Percentiles rank a stretch among this genome's conserved stretches.
Evolutionary conservation across 2,888 invertebrate species (phyloP).

Genomic region (Nasonovia ribisnigri): DNA sequence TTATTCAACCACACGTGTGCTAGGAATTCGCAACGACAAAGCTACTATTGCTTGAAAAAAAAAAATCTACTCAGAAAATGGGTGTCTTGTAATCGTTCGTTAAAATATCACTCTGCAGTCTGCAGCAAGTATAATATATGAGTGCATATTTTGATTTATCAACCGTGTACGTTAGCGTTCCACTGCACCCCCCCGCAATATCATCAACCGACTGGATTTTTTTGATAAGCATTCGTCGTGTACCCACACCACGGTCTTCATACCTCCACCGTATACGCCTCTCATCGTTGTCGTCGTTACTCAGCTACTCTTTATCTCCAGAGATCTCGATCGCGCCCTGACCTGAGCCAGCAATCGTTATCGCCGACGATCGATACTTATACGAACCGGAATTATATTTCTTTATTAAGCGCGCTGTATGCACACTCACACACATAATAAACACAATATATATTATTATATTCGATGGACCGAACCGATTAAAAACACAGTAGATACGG

Average conservation of each 20-base stretch:
- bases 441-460: background rate
- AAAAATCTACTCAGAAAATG: background rate
- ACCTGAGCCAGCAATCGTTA: background rate
- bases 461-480: background rate
- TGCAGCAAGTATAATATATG: background rate
- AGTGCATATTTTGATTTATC: background rate
- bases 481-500: background rate
- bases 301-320: constrained; percentile 9
- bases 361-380: constrained; percentile 39
- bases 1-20: background rate
- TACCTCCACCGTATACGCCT: background rate
- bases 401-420: constrained; percentile 32
- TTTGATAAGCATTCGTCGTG: background rate
- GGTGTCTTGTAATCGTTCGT: background rate
- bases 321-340: constrained; percentile 22
- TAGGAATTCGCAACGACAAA: background rate
- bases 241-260: background rate
- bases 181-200: background rate
- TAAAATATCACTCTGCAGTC: background rate
- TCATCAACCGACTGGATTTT: background rate
- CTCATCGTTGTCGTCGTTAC: constrained; percentile 3
- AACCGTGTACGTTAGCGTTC: background rate
- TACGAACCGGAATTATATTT: constrained; percentile 53
- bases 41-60: background rate
- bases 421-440: background rate